Evolutionary conservation across 2,888 invertebrate genomes (phyloP), one percentile per base, ranked within the genome.

Genomic region (Epistrophella euchroma): DNA sequence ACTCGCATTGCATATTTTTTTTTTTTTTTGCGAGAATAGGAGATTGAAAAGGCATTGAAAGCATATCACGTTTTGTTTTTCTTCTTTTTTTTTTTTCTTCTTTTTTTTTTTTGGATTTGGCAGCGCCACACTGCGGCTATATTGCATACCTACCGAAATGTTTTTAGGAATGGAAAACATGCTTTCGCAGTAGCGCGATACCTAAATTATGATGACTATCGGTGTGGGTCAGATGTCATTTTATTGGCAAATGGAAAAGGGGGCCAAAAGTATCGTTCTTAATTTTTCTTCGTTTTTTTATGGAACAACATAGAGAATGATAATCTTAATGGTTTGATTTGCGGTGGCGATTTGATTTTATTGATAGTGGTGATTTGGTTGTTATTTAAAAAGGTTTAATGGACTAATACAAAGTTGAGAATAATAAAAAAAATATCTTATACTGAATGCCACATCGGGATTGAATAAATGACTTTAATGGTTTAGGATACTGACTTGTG

Each of bases 41-140:
- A 45, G 72, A 66, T 58, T 50, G 62, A 62, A 77, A 78, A 71
- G 77, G 58, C 47, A 81, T 81, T 70, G 77, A 55, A 77, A 77
- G 73, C 70, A 47, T 77, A 81, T 86, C 85, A 81, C 77, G 85
- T 77, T 86, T n/a, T n/a, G n/a, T n/a, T n/a, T n/a, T n/a, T n/a
- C n/a, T n/a, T n/a, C n/a, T n/a, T n/a, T n/a, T n/a, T n/a, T n/a
- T n/a, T n/a, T n/a, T n/a, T n/a, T n/a, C n/a, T n/a, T n/a, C n/a
- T n/a, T n/a, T n/a, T n/a, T n/a, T 86, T 55, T 62, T 68, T 37
- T 32, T 56, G 17, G 19, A 2, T 66, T 70, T 58, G 52, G 40
- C 47, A 70, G 60, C 68, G 50, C 66, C 47, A 66, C 50, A 35
- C 47, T 17, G 52, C 64, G 45, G 72, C 40, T 35, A 19, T 28